These are phyloP conservation scores for Amyelois transitella DNA, from an alignment of 1,140 invertebrate genomes.

Conservation along the genomic window DNA sequence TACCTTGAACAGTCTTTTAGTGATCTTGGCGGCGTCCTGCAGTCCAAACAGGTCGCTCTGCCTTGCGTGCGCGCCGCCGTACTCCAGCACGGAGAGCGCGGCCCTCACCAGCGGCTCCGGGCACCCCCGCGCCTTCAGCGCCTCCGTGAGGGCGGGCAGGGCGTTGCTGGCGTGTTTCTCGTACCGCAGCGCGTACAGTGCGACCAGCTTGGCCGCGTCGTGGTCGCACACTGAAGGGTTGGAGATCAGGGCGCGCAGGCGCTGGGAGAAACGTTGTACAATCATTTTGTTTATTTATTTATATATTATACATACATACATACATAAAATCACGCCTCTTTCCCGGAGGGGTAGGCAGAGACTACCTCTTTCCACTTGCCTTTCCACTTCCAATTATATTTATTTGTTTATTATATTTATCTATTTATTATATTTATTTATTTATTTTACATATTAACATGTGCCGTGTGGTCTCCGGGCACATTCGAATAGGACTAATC, in stretches of 20 bases:
- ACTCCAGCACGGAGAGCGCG: constrained; percentile 85
- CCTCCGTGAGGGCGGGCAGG: constrained; percentile 81
- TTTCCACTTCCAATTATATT: no score
- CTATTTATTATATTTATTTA: no score
- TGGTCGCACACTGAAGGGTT: constrained; percentile 83
- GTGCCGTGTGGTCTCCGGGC: no score
- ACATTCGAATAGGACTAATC: no score
- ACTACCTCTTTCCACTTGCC: no score
- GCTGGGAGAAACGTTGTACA: constrained; percentile 48
- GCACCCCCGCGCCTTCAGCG: constrained; percentile 82
- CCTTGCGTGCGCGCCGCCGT: constrained; percentile 84
- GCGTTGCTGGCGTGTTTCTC: constrained; percentile 93
- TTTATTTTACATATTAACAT: no score
- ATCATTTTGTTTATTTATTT: no score
- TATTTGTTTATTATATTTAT: no score
- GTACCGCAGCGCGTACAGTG: constrained; percentile 95
- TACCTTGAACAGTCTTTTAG: constrained; percentile 92
- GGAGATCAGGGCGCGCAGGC: constrained; percentile 82
- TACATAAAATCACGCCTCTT: no score
- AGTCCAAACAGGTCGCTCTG: constrained; percentile 90
- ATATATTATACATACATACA: no score
- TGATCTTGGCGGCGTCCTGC: constrained; percentile 92
- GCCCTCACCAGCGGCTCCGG: constrained; percentile 75
- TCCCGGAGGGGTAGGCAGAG: no score
- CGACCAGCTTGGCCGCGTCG: constrained; percentile 91